Evolutionary conservation across 2,888 invertebrate species (phyloP).

Genomic region (Brachylomia viminalis): DNA sequence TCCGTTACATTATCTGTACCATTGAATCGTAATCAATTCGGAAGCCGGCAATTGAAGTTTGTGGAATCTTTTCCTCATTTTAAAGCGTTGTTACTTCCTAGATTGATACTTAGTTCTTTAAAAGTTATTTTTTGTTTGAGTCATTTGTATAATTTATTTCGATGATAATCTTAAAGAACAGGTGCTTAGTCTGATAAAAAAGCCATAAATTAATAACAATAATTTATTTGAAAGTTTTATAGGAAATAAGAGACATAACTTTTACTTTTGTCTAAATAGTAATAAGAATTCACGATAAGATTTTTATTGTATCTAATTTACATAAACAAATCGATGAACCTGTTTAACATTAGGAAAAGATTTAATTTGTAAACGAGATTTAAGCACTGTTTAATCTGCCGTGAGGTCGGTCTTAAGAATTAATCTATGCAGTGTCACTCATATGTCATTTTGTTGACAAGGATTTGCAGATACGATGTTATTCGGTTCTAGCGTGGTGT

Average conservation of each 20-base stretch:
- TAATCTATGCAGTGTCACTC: slow-evolving; percentile 67
- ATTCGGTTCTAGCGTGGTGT: slow-evolving; percentile 30
- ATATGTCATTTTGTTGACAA: slow-evolving; percentile 60
- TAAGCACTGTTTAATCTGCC: slow-evolving; percentile 49
- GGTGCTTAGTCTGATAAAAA: background rate
- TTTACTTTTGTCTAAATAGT: slow-evolving; percentile 44
- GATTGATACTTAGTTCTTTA: slow-evolving; percentile 42
- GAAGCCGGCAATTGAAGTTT: slow-evolving; percentile 66
- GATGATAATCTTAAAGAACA: slow-evolving; percentile 28
- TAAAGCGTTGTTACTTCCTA: slow-evolving; percentile 66
- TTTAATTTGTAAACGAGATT: slow-evolving; percentile 59
- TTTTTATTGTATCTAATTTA: slow-evolving; percentile 52
- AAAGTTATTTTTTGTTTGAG: slow-evolving; percentile 29
- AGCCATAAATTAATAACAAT: slow-evolving; percentile 7
- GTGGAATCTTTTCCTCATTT: slow-evolving; percentile 71
- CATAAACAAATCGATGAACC: slow-evolving; percentile 56
- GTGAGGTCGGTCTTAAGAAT: slow-evolving; percentile 63
- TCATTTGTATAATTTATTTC: slow-evolving; percentile 34
- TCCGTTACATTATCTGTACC: slow-evolving; percentile 63
- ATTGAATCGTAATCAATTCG: slow-evolving; percentile 72
- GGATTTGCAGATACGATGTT: slow-evolving; percentile 62
- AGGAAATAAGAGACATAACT: slow-evolving; percentile 40
- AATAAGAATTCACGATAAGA: slow-evolving; percentile 11
- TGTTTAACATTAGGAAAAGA: slow-evolving; percentile 54
- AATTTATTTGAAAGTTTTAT: background rate